Evolutionary conservation across 1,140 invertebrate genomes (phyloP).

Genomic region (Diuraphis noxia): DNA sequence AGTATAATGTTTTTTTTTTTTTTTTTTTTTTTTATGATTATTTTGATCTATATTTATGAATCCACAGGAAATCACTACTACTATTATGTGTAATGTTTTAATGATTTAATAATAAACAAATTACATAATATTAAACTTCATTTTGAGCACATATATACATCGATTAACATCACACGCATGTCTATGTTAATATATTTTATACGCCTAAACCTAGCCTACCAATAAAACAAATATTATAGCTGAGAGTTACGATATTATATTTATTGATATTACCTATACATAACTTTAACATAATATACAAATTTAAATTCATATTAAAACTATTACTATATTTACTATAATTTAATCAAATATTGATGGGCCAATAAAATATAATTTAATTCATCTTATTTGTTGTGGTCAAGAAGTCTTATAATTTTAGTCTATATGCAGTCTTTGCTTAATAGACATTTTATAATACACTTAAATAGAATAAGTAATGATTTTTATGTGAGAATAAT

Average conservation of each 20-base stretch:
- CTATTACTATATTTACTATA: too few relatives aligned
- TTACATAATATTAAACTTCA: background rate
- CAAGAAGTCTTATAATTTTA: too few relatives aligned
- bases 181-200: background rate
- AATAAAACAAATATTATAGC: background rate
- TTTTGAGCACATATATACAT: background rate
- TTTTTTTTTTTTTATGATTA: background rate
- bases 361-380: too few relatives aligned
- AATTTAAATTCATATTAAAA: too few relatives aligned
- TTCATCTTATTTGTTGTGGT: too few relatives aligned
- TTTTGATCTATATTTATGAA: background rate
- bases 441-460: too few relatives aligned
- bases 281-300: too few relatives aligned
- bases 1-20: background rate
- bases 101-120: background rate
- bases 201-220: background rate
- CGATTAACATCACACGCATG: conserved; percentile 1
- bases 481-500: too few relatives aligned
- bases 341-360: too few relatives aligned
- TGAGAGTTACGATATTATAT: background rate
- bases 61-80: background rate
- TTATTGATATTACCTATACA: background rate
- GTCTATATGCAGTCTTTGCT: too few relatives aligned
- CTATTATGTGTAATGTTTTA: background rate
- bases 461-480: too few relatives aligned